Percentiles rank a stretch among this genome's conserved stretches.
These are phyloP conservation scores for Cosmia pyralina DNA, from an alignment of 2,888 invertebrate genomes.

Conservation along the genomic window DNA sequence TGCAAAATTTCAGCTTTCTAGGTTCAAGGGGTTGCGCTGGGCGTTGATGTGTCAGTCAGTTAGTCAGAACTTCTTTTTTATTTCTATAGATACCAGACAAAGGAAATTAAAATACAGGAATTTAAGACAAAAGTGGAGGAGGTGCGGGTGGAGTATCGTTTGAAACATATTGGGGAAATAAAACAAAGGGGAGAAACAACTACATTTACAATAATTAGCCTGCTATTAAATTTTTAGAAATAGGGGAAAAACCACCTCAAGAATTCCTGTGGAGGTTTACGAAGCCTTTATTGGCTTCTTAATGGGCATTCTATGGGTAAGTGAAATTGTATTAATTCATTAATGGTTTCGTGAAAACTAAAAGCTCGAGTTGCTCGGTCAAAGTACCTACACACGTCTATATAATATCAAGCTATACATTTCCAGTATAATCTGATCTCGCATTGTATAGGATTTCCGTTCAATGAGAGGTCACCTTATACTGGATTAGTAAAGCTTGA, in stretches of 20 bases:
- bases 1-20: too few species aligned
- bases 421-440: too few species aligned
- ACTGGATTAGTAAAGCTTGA: too few species aligned
- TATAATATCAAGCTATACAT: too few species aligned
- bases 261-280: not conserved
- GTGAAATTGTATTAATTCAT: constrained; percentile 22
- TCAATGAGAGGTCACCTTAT: too few species aligned
- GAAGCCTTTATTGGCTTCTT: constrained; percentile 3
- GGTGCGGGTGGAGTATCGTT: not conserved
- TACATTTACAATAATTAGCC: not conserved
- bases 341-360: constrained; percentile 30
- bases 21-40: too few species aligned
- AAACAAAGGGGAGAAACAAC: not conserved
- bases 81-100: not conserved
- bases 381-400: not conserved
- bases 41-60: too few species aligned
- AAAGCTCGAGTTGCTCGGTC: constrained; percentile 16
- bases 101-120: not conserved
- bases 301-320: constrained; percentile 12
- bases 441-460: too few species aligned
- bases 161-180: not conserved
- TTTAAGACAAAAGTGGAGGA: not conserved
- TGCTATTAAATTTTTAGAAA: constrained; percentile 2
- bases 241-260: not conserved
- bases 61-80: too few species aligned